Evolutionary conservation across 2,888 invertebrate genomes (phyloP).

Genomic region (Cactoblastis cactorum): DNA sequence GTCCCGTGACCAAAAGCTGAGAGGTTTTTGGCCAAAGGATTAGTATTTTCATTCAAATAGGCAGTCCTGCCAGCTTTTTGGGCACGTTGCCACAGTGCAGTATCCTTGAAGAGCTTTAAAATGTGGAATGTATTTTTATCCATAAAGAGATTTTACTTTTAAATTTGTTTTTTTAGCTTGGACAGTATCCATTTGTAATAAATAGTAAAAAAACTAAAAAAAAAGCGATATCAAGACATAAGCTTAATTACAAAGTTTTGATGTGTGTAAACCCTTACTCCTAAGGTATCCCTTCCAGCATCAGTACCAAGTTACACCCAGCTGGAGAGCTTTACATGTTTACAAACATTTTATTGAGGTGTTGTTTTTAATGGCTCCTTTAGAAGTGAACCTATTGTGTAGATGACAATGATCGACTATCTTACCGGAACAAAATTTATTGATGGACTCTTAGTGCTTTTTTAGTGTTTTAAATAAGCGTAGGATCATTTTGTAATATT

Average conservation of each 20-base stretch:
- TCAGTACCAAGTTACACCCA: constrained; percentile 47
- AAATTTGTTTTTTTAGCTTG: too few relatives aligned
- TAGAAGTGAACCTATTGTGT: constrained; percentile 60
- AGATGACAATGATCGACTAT: constrained; percentile 56
- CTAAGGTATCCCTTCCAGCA: constrained; percentile 54
- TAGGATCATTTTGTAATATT: not conserved
- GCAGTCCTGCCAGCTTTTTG: too few relatives aligned
- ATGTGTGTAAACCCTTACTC: constrained; percentile 1
- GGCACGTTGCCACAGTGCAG: too few relatives aligned
- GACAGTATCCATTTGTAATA: too few relatives aligned
- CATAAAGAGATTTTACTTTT: too few relatives aligned
- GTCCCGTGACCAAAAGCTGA: too few relatives aligned
- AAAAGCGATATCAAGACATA: too few relatives aligned
- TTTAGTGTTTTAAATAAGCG: not conserved
- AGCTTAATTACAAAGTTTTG: not conserved
- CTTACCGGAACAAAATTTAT: constrained; percentile 7
- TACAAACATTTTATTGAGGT: constrained; percentile 78
- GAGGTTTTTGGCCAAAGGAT: too few relatives aligned
- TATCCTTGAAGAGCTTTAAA: too few relatives aligned
- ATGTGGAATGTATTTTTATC: too few relatives aligned
- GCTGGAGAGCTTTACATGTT: constrained; percentile 73
- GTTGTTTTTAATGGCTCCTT: constrained; percentile 72
- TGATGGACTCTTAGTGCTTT: constrained; percentile 5
- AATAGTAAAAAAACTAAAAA: too few relatives aligned
- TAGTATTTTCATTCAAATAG: too few relatives aligned